These are phyloP conservation scores for Natator depressus DNA, from an alignment of 2,113 vertebrate genomes.

Conservation along the genomic window DNA sequence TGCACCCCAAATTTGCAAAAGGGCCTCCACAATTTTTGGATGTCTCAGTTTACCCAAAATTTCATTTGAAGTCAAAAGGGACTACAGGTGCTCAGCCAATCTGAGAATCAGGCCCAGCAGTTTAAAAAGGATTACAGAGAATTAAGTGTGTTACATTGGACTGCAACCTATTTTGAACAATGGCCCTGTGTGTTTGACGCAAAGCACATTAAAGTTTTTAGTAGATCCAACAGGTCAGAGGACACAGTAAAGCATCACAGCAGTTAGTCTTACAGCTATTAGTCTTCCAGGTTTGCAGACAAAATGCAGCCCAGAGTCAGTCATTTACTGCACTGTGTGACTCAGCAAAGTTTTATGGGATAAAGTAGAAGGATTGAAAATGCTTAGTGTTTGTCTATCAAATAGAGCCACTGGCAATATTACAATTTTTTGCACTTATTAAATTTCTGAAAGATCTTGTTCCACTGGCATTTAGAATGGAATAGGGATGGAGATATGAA, in stretches of 20 bases:
- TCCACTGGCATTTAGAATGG: not conserved
- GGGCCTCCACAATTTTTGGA: too few relatives aligned
- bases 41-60: too few relatives aligned
- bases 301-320: not conserved
- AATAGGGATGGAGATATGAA: not conserved
- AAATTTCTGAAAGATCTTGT: not conserved
- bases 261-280: not conserved
- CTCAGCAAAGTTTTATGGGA: not conserved
- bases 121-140: not conserved
- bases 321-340: not conserved
- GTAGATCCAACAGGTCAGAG: not conserved
- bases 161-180: not conserved
- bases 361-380: not conserved
- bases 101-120: not conserved
- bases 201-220: not conserved
- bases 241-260: not conserved
- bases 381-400: not conserved
- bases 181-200: not conserved
- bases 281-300: not conserved
- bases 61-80: too few relatives aligned
- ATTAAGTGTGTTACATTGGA: not conserved
- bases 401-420: not conserved
- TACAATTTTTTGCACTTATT: not conserved
- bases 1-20: too few relatives aligned
- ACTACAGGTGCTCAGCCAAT: not conserved